Conservation (phyloP, 1,140 invertebrate species). For the Drosophila tropicalis region DNA sequence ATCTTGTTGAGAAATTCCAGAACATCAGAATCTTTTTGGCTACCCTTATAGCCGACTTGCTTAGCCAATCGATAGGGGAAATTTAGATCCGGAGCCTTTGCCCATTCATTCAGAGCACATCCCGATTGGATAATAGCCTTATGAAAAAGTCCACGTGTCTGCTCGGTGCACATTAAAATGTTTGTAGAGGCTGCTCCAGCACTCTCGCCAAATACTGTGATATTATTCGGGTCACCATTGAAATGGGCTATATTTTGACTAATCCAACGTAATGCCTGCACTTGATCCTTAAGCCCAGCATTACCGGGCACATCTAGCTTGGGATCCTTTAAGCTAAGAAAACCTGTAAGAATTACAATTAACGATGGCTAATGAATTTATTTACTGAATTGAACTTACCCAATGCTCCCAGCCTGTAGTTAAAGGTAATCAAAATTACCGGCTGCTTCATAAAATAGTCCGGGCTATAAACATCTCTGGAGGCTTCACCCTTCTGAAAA, state of each 20-base stretch:
- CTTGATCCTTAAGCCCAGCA: slow-evolving; percentile 82
- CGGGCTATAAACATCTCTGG: slow-evolving; percentile 78
- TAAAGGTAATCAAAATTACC: slow-evolving; percentile 85
- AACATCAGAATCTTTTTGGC: slow-evolving; percentile 60
- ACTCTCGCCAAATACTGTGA: slow-evolving; percentile 84
- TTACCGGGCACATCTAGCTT: slow-evolving; percentile 78
- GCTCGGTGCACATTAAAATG: slow-evolving; percentile 85
- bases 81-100: slow-evolving; percentile 39
- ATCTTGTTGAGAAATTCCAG: slow-evolving; percentile 44
- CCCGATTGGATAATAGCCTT: slow-evolving; percentile 85
- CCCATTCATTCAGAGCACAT: slow-evolving; percentile 83
- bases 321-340: slow-evolving; percentile 78
- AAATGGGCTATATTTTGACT: slow-evolving; percentile 86
- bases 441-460: slow-evolving; percentile 84
- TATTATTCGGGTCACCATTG: slow-evolving; percentile 84
- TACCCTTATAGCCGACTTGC: slow-evolving; percentile 66
- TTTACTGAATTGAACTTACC: slow-evolving; percentile 57
- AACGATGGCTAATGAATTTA: no score
- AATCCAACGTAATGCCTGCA: slow-evolving; percentile 85
- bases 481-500: slow-evolving; percentile 83
- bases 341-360: slow-evolving; percentile 45
- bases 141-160: slow-evolving; percentile 83
- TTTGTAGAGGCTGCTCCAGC: slow-evolving; percentile 83
- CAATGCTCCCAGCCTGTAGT: slow-evolving; percentile 85
- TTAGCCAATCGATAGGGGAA: slow-evolving; percentile 60